Evolutionary conservation across 2,888 invertebrate species (phyloP).

Genomic region (Allophyes oxyacanthae): DNA sequence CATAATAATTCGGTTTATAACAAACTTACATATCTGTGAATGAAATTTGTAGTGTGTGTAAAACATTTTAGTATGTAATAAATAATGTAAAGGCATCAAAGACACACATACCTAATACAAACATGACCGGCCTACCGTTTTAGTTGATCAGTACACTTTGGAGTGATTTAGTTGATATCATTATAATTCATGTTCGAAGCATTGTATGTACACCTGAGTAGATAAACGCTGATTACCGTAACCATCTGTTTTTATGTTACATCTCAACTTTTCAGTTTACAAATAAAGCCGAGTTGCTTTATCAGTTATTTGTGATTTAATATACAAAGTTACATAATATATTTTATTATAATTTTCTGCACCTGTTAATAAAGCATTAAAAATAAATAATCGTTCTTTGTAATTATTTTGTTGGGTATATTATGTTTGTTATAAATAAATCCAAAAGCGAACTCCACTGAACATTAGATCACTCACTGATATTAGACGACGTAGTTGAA

Average conservation of each 20-base stretch:
- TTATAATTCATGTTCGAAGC: slow-evolving; percentile 30
- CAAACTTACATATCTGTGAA: slow-evolving; percentile 57
- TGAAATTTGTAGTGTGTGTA: slow-evolving; percentile 7
- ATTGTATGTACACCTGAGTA: slow-evolving; percentile 14
- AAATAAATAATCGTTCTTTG: slow-evolving; percentile 54
- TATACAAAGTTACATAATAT: slow-evolving; percentile 71
- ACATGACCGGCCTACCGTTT: slow-evolving; percentile 30
- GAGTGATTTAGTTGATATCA: slow-evolving; percentile 38
- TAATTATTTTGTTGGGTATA: slow-evolving; percentile 47
- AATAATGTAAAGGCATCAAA: slow-evolving; percentile 11
- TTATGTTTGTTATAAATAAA: slow-evolving; percentile 34
- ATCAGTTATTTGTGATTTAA: slow-evolving; percentile 65
- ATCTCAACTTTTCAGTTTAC: slow-evolving; percentile 16
- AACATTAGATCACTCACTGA: slow-evolving; percentile 43
- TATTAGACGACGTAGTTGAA: slow-evolving; percentile 63
- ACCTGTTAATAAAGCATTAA: slow-evolving; percentile 80
- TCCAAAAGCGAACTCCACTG: slow-evolving; percentile 24
- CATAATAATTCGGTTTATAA: slow-evolving; percentile 52
- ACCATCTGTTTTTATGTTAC: slow-evolving; percentile 9
- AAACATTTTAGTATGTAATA: slow-evolving; percentile 30
- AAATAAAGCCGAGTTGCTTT: slow-evolving; percentile 42
- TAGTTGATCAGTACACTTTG: slow-evolving; percentile 37
- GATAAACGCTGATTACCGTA: slow-evolving; percentile 16
- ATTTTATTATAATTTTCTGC: slow-evolving; percentile 70
- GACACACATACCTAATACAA: slow-evolving; percentile 15